Percentiles rank a stretch among this genome's conserved stretches.
These are phyloP conservation scores for Alcedo quadribrachys DNA, from an alignment of 2,797 vertebrate genomes.

Conservation along the genomic window DNA sequence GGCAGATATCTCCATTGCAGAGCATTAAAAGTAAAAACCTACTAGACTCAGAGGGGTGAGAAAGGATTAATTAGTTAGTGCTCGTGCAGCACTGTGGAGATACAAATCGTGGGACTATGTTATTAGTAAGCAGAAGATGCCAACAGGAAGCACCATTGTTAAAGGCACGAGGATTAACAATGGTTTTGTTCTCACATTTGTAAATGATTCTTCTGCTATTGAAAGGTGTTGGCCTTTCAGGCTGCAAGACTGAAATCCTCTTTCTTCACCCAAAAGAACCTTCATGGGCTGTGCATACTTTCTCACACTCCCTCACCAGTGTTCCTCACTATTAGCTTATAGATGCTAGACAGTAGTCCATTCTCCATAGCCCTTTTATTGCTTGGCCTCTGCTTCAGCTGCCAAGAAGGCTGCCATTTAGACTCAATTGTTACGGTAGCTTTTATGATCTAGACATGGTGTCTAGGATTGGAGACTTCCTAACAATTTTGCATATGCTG, in stretches of 20 bases:
- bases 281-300: slow-evolving; percentile 26
- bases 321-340: slow-evolving; percentile 49
- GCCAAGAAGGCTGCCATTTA: slow-evolving; percentile 63
- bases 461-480: slow-evolving; percentile 64
- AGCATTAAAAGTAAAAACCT: slow-evolving; percentile 32
- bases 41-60: slow-evolving; percentile 7
- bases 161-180: slow-evolving; percentile 56
- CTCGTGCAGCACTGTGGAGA: slow-evolving; percentile 42
- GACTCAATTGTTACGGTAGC: slow-evolving; percentile 54
- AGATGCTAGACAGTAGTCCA: slow-evolving; percentile 52
- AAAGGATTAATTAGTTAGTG: slow-evolving; percentile 55
- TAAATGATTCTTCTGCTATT: slow-evolving; percentile 37
- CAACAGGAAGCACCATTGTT: slow-evolving; percentile 61
- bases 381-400: slow-evolving; percentile 47
- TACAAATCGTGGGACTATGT: slow-evolving; percentile 25
- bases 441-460: slow-evolving; percentile 66
- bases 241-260: slow-evolving; percentile 25
- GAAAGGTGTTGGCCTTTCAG: slow-evolving; percentile 59
- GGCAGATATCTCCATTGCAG: background rate
- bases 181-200: slow-evolving; percentile 53
- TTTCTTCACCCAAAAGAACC: slow-evolving; percentile 46
- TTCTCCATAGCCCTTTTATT: slow-evolving; percentile 54
- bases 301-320: slow-evolving; percentile 53
- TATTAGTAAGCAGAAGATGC: slow-evolving; percentile 45
- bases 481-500: slow-evolving; percentile 54